Percentiles rank a stretch among this genome's conserved stretches.
phyloP scores from a whole-genome alignment of 2,797 vertebrate genomes.

The Periophthalmus magnuspinnatus region DNA sequence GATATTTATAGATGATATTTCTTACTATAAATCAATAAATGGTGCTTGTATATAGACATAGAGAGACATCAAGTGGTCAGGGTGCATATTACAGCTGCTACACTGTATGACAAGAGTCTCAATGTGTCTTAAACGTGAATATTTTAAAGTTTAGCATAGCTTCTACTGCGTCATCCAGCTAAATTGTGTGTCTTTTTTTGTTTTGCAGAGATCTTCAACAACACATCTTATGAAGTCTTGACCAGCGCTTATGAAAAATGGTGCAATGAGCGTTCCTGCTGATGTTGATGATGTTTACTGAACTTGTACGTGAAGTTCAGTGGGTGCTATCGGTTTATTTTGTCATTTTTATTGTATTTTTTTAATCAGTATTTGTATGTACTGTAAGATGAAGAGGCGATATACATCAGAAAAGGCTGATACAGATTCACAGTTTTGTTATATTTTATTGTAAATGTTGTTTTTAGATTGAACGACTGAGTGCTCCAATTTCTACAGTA shows the following conservation, averaged over 20 bases:
- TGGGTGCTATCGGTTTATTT: neutral
- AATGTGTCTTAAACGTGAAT: neutral
- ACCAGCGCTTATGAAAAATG: conserved; percentile 72
- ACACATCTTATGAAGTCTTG: conserved; percentile 71
- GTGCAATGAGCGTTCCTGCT: conserved; percentile 64
- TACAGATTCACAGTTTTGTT: neutral
- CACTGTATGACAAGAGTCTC: no score
- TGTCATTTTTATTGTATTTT: neutral
- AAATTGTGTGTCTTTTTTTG: conserved; percentile 22
- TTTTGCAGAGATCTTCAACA: conserved; percentile 81
- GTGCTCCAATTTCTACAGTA: no score
- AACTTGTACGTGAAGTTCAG: no score
- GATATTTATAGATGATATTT: neutral
- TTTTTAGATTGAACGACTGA: neutral
- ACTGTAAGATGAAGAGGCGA: neutral
- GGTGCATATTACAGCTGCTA: neutral
- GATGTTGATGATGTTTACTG: conserved; percentile 9
- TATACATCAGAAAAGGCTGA: neutral
- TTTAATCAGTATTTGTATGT: neutral
- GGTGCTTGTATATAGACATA: neutral
- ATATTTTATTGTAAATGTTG: neutral
- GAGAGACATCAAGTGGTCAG: neutral
- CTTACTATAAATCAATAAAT: no score
- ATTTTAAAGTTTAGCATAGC: neutral
- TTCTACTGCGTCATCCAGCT: no score